A percentile compares a stretch with the other conserved stretches of the same genome.
Conservation (phyloP, 2,797 vertebrate species). For the Malacoraja senta region DNA sequence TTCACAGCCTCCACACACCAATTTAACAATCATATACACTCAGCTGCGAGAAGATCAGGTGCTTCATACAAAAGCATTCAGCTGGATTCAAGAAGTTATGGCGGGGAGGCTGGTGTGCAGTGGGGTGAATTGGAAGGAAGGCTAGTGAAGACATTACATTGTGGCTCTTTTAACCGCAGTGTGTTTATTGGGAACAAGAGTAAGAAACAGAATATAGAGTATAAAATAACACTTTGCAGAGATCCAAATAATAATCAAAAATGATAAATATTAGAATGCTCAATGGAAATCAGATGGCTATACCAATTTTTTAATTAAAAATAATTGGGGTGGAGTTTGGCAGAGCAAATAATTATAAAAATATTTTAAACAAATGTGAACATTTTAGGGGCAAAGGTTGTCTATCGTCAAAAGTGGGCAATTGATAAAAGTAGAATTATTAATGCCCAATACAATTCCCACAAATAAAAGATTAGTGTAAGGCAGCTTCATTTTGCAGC, state of each 20-base stretch:
- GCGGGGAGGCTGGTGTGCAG: background rate
- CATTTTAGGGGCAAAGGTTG: background rate
- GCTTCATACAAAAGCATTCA: background rate
- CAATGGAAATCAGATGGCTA: background rate
- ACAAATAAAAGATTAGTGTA: background rate
- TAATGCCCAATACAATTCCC: background rate
- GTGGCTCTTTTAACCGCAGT: background rate
- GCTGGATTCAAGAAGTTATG: background rate
- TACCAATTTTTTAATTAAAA: background rate
- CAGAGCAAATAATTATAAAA: too few relatives aligned
- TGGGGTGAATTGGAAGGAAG: too few relatives aligned
- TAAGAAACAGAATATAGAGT: background rate
- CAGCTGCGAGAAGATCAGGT: background rate
- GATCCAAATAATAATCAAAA: background rate
- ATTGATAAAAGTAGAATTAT: background rate
- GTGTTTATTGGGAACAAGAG: background rate
- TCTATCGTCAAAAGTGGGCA: background rate
- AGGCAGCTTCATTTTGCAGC: background rate
- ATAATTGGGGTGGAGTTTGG: background rate
- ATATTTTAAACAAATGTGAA: background rate
- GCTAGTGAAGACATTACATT: background rate
- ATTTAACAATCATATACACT: background rate
- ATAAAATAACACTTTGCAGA: background rate
- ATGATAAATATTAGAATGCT: background rate
- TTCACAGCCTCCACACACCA: background rate